Conservation (phyloP, 2,113 vertebrate genomes). For the Boleophthalmus pectinirostris region DNA sequence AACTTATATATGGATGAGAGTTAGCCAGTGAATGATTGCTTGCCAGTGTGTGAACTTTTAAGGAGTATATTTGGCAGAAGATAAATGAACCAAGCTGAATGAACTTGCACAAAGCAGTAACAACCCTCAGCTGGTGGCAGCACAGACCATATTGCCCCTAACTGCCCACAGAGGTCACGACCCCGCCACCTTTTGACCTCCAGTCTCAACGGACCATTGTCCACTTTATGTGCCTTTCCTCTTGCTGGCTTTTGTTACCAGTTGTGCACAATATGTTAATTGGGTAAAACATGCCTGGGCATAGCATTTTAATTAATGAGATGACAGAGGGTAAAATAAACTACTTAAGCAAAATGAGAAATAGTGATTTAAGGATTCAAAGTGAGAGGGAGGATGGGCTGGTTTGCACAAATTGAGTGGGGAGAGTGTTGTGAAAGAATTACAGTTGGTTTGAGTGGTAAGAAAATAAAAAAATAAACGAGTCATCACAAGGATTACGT, state of each 20-base stretch:
- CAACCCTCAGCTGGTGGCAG: constrained; percentile 51
- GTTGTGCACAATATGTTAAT: constrained; percentile 27
- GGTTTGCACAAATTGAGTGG: constrained; percentile 1
- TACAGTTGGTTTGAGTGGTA: not conserved
- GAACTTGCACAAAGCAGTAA: constrained; percentile 32
- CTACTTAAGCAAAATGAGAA: constrained; percentile 28
- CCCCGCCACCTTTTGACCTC: constrained; percentile 52
- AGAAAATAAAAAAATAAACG: not conserved
- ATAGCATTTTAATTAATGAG: constrained; percentile 53
- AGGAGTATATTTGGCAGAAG: not conserved
- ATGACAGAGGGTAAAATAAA: constrained; percentile 29
- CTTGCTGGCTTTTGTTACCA: constrained; percentile 35
- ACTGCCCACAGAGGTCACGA: constrained; percentile 51
- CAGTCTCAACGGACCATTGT: constrained; percentile 43
- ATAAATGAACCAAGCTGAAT: not conserved
- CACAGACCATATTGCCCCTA: constrained; percentile 41
- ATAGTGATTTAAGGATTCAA: constrained; percentile 25
- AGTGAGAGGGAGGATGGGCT: not conserved
- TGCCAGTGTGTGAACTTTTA: not conserved
- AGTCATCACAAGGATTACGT: not conserved
- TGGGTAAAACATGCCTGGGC: constrained; percentile 20
- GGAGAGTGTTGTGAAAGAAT: not conserved
- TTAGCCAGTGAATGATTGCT: too few species aligned
- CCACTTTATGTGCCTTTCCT: constrained; percentile 39
- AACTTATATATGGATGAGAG: too few species aligned